A percentile compares a stretch with the other conserved stretches of the same genome.
phyloP scores from a whole-genome alignment of 2,888 invertebrate genomes.

The Ichneumon xanthorius region DNA sequence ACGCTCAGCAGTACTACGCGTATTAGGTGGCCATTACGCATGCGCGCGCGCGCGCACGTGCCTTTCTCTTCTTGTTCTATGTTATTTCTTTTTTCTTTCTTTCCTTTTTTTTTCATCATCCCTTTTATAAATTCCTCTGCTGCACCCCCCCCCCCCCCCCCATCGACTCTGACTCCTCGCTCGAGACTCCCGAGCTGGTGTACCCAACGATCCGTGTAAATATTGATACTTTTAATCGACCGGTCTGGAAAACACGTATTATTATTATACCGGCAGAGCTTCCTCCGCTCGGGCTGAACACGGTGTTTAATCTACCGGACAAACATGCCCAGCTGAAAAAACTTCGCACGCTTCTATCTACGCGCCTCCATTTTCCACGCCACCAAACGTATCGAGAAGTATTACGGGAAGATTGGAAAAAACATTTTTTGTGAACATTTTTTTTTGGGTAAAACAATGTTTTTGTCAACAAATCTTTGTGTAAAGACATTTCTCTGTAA shows the following conservation, averaged over 20 bases:
- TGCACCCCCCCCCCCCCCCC: conserved; percentile 4
- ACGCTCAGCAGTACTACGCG: conserved; percentile 69
- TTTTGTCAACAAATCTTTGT: no score
- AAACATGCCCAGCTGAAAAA: conserved; percentile 73
- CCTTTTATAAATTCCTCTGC: conserved; percentile 34
- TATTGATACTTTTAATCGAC: conserved; percentile 82
- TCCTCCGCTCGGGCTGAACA: not conserved
- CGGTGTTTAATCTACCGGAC: conserved; percentile 66
- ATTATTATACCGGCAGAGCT: conserved; percentile 19
- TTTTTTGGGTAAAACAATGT: no score
- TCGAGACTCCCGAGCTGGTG: conserved; percentile 16
- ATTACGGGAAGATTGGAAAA: not conserved
- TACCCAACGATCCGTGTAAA: conserved; percentile 71
- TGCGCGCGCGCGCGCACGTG: conserved; percentile 61
- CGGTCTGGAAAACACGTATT: conserved; percentile 70
- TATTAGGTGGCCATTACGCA: conserved; percentile 71
- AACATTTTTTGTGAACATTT: not conserved
- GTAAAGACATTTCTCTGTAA: no score
- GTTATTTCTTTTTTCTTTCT: not conserved
- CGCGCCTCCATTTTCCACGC: not conserved
- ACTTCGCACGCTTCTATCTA: conserved; percentile 26
- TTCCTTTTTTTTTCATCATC: conserved; percentile 15
- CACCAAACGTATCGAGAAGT: not conserved
- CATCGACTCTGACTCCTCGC: conserved; percentile 11
- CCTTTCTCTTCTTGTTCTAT: conserved; percentile 40